phyloP scores from a whole-genome alignment of 30 jellyfish, hydroid and myxozoan genomes.

The Aurelia coerulea region DNA sequence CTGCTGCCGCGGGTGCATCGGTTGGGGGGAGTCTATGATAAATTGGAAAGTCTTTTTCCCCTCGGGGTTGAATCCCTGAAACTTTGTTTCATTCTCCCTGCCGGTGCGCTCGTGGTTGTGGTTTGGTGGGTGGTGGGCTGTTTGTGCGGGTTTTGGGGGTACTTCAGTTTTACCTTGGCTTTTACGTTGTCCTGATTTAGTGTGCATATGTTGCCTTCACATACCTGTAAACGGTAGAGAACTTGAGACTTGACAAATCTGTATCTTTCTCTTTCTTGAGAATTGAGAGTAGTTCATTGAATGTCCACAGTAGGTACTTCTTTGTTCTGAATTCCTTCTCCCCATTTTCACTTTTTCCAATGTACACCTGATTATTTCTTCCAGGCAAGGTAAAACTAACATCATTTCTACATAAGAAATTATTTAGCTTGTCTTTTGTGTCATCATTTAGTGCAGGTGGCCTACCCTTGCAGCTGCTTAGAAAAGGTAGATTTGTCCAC shows the following conservation, averaged over 20 bases:
- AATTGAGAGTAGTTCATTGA: conserved; percentile 6
- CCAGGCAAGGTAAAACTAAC: conserved; percentile 23
- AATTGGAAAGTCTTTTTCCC: no score
- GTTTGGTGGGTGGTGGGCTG: no score
- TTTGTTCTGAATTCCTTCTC: conserved; percentile 3
- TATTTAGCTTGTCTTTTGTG: conserved; percentile 1
- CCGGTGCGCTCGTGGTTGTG: no score
- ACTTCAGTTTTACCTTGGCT: no score
- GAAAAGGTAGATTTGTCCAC: conserved; percentile 1
- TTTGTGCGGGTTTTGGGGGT: no score
- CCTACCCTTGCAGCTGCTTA: conserved; percentile 11
- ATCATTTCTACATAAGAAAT: conserved; percentile 11
- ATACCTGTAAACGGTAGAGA: conserved; percentile 9
- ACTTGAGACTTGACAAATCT: conserved; percentile 8
- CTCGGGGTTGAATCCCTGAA: no score
- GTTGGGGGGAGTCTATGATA: no score
- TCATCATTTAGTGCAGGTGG: conserved; percentile 10
- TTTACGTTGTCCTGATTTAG: no score
- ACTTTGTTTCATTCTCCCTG: no score
- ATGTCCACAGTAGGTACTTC: conserved; percentile 29
- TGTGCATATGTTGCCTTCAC: background rate
- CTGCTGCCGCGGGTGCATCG: no score
- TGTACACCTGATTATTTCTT: conserved; percentile 12
- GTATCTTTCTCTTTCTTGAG: conserved; percentile 12
- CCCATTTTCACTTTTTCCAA: conserved; percentile 10